These are phyloP conservation scores for Karalla daura DNA, from an alignment of 2,797 vertebrate genomes.

Conservation along the genomic window DNA sequence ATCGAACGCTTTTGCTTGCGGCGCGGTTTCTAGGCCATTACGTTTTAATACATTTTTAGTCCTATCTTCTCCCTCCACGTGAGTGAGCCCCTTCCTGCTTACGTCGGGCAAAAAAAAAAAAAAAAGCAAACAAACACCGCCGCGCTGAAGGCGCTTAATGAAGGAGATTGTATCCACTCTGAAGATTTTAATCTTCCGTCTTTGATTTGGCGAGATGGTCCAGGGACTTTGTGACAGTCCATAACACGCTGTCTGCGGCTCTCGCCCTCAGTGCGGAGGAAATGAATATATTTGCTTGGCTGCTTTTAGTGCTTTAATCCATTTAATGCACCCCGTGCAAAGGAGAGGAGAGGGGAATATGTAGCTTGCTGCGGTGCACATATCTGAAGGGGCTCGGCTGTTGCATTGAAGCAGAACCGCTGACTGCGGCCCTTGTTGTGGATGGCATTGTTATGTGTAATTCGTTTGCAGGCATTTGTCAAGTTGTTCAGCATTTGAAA, in stretches of 20 bases:
- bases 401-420: slow-evolving; percentile 62
- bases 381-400: slow-evolving; percentile 57
- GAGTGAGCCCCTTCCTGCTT: slow-evolving; percentile 6
- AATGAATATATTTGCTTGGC: slow-evolving; percentile 75
- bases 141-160: slow-evolving; percentile 41
- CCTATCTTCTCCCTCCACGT: slow-evolving; percentile 2
- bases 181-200: slow-evolving; percentile 62
- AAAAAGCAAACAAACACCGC: slow-evolving; percentile 36
- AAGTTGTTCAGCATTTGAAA: slow-evolving; percentile 29
- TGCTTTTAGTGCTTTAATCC: slow-evolving; percentile 76
- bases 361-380: slow-evolving; percentile 47
- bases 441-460: slow-evolving; percentile 56
- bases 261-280: slow-evolving; percentile 62
- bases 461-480: slow-evolving; percentile 36
- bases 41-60: slow-evolving; percentile 1
- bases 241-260: slow-evolving; percentile 60
- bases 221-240: slow-evolving; percentile 62
- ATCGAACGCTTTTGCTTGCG: neutral
- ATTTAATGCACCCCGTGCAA: slow-evolving; percentile 76
- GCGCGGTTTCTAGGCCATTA: neutral
- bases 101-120: slow-evolving; percentile 13
- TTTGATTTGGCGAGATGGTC: slow-evolving; percentile 65
- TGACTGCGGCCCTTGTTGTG: slow-evolving; percentile 46
- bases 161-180: slow-evolving; percentile 41
- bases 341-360: slow-evolving; percentile 57